Base-by-base conservation (phyloP, 1,140 invertebrate species). In the Linepithema humile region DNA sequence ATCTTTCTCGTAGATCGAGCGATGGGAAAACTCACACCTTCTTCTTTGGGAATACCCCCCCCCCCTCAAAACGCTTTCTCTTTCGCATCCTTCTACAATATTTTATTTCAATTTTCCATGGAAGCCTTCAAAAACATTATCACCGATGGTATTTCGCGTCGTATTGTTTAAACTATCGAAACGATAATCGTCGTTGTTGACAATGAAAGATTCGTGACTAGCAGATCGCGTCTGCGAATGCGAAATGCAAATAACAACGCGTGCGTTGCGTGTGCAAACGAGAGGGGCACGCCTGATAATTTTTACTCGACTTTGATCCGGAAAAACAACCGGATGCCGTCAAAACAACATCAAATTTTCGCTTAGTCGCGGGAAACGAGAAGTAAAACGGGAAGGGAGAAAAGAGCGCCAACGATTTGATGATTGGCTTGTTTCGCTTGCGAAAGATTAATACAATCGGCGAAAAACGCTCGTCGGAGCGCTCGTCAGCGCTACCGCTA, bases 261-360 rank as follows among this genome's bases (percentile, higher is more conserved):
- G 35, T 38, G 38, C 45, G 17, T 29, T 40, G 12, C 43, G 65
- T 20, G 65, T 7, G 20, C 12, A n/a, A n/a, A n/a, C n/a, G n/a
- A n/a, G n/a, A n/a, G n/a, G 23, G 2, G 53, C 10, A 15, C 32
- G 23, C 15, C 20, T 35, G 17, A 75, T 64, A 35, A 65, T 77
- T 35, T 48, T 17, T 15, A 15, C 15, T 77, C 59, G 40, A 77
- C 73, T 77, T 77, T 48, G 73, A 17, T 60, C 53, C 3, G 17
- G 26, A 17, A 43, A 45, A 40, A 17, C 38, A 17, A 40, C 15
- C 35, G 48, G n/a, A 26, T 40, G 29, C 32, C 35, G 70, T 74
- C 17, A n/a, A 74, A 74, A 72, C 53, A 73, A 55, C 48, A 32
- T 38, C 15, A n/a, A 72, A 32, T 40, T 74, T 60, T 74, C 70